These are phyloP conservation scores for Triops longicaudatus DNA, from an alignment of 1,140 invertebrate species.

Conservation along the genomic window DNA sequence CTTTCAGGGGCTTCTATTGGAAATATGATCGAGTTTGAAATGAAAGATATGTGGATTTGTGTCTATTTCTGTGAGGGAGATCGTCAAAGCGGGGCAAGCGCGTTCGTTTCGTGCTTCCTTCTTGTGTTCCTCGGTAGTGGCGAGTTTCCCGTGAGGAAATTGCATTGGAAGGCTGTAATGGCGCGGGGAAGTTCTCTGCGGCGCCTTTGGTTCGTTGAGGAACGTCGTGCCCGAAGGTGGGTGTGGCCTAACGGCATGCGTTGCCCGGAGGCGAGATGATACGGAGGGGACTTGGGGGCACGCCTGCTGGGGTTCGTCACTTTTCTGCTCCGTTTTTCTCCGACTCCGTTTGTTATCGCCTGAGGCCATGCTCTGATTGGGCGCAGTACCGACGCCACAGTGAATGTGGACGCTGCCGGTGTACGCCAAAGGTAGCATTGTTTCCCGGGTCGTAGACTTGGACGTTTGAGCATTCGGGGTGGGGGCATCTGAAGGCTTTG, in stretches of 20 bases:
- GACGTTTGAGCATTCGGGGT: background rate
- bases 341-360: background rate
- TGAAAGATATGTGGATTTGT: no score
- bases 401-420: background rate
- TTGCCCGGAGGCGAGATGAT: background rate
- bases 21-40: no score
- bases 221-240: background rate
- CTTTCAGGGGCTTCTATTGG: no score
- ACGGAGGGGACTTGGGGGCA: background rate
- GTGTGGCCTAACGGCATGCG: background rate
- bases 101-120: background rate
- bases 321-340: background rate
- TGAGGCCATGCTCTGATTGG: background rate
- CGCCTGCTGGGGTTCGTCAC: background rate
- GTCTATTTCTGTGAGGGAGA: no score
- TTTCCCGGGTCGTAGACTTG: constrained; percentile 3
- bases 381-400: background rate
- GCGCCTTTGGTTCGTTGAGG: background rate
- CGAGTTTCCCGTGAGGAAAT: background rate
- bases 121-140: background rate
- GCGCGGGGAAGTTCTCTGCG: background rate
- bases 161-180: constrained; percentile 7
- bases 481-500: no score
- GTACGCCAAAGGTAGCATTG: background rate
- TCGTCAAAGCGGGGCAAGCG: background rate